Percentiles rank a stretch among this genome's conserved stretches.
These are phyloP conservation scores for Poeciliopsis occidentalis DNA, from an alignment of 2,113 vertebrate species.

Conservation along the genomic window DNA sequence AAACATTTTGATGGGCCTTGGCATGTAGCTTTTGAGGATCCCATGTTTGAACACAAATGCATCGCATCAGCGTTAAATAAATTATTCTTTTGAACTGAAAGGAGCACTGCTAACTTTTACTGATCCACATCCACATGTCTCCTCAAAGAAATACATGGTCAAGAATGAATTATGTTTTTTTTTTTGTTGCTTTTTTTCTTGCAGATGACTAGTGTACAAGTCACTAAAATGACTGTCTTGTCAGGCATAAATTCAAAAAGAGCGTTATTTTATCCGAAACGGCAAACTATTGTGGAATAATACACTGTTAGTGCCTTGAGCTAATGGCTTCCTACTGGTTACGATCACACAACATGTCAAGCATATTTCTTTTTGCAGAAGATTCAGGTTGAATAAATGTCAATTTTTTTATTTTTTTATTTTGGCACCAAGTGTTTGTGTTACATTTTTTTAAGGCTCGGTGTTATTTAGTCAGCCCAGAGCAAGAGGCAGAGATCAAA, in stretches of 20 bases:
- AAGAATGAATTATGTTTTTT: neutral
- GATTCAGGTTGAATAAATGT: constrained; percentile 28
- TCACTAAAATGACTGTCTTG: constrained; percentile 16
- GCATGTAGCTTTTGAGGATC: neutral
- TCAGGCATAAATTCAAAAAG: constrained; percentile 30
- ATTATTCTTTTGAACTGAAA: constrained; percentile 11
- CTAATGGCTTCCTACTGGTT: constrained; percentile 9
- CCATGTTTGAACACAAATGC: constrained; percentile 1
- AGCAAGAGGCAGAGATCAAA: constrained; percentile 51
- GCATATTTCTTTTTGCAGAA: constrained; percentile 6
- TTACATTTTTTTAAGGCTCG: constrained; percentile 27
- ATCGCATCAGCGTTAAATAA: constrained; percentile 14
- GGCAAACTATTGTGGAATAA: constrained; percentile 5
- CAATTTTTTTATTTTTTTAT: constrained; percentile 26
- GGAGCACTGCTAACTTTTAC: constrained; percentile 3
- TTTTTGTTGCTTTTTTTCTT: neutral
- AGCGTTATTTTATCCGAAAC: constrained; percentile 16
- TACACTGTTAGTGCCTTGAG: constrained; percentile 1
- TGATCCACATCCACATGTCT: neutral
- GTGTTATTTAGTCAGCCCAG: constrained; percentile 30
- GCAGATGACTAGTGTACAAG: constrained; percentile 19
- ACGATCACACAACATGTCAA: constrained; percentile 20
- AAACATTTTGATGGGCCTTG: too few relatives aligned
- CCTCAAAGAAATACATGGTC: constrained; percentile 18
- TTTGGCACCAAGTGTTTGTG: constrained; percentile 19